Percentiles rank a stretch among this genome's conserved stretches.
Evolutionary conservation across 2,113 vertebrate genomes (phyloP).

Genomic region (Herpailurus yagouaroundi): DNA sequence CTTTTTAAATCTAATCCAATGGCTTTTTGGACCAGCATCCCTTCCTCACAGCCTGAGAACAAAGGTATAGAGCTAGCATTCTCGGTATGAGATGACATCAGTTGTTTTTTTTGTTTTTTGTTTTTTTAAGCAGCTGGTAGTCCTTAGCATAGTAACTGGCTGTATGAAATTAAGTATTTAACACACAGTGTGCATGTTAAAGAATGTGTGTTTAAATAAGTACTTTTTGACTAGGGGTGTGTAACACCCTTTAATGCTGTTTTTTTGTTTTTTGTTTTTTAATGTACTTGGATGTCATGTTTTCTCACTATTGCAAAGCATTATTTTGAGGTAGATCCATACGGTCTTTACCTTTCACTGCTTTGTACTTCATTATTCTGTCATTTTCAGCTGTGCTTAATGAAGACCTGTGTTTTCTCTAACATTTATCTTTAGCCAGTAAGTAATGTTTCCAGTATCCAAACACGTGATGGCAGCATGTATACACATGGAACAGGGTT

Average conservation of each 20-base stretch:
- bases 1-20: slow-evolving; percentile 99
- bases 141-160: slow-evolving; percentile 85
- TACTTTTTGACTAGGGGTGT: neutral
- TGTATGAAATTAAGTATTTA: slow-evolving; percentile 83
- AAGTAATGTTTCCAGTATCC: neutral
- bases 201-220: slow-evolving; percentile 58
- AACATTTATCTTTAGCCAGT: neutral
- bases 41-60: slow-evolving; percentile 92
- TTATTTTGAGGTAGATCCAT: neutral
- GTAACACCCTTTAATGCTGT: slow-evolving; percentile 2
- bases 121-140: slow-evolving; percentile 83
- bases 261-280: neutral
- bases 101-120: slow-evolving; percentile 71
- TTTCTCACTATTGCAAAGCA: neutral
- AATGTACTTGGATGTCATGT: neutral
- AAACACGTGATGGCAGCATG: neutral
- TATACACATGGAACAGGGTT: neutral
- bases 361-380: neutral
- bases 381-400: neutral
- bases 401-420: slow-evolving; percentile 36
- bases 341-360: neutral
- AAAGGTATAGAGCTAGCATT: slow-evolving; percentile 94
- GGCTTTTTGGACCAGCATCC: slow-evolving; percentile 97
- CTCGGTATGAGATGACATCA: slow-evolving; percentile 86
- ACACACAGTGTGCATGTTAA: slow-evolving; percentile 84